phyloP scores from a whole-genome alignment of 2,113 vertebrate species.

The Corydoras sp. region DNA sequence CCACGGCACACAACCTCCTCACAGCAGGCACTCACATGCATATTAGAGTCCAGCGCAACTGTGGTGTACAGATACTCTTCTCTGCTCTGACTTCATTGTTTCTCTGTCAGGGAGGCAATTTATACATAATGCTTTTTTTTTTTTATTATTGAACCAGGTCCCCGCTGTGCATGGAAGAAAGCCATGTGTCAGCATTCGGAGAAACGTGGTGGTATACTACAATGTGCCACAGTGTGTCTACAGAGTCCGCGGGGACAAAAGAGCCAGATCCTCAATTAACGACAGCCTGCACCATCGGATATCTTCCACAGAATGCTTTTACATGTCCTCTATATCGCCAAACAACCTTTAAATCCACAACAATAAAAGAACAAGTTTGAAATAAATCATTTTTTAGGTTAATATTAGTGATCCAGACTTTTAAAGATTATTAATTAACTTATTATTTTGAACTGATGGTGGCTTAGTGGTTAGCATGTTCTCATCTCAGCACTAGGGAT shows the following conservation, averaged over 20 bases:
- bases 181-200: constrained; percentile 20
- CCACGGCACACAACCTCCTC: not conserved
- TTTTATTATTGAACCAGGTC: not conserved
- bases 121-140: constrained; percentile 18
- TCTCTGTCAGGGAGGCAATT: not conserved
- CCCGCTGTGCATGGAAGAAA: not conserved
- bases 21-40: not conserved
- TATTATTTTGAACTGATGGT: too few relatives aligned
- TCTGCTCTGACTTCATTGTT: not conserved
- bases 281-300: constrained; percentile 32
- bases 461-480: too few relatives aligned
- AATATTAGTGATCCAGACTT: too few relatives aligned
- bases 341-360: constrained; percentile 46
- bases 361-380: constrained; percentile 23
- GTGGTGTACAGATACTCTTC: not conserved
- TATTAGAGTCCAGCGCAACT: not conserved
- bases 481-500: too few relatives aligned
- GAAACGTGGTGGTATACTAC: constrained; percentile 27
- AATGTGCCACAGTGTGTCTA: constrained; percentile 22
- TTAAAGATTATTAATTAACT: too few relatives aligned
- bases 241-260: constrained; percentile 33
- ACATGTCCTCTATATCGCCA: constrained; percentile 52
- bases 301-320: constrained; percentile 40
- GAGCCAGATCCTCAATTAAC: constrained; percentile 38
- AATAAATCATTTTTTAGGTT: too few relatives aligned